A percentile compares a stretch with the other conserved stretches of the same genome.
Conservation (phyloP, 2,888 invertebrate genomes). For the Gnatocerus cornutus region DNA sequence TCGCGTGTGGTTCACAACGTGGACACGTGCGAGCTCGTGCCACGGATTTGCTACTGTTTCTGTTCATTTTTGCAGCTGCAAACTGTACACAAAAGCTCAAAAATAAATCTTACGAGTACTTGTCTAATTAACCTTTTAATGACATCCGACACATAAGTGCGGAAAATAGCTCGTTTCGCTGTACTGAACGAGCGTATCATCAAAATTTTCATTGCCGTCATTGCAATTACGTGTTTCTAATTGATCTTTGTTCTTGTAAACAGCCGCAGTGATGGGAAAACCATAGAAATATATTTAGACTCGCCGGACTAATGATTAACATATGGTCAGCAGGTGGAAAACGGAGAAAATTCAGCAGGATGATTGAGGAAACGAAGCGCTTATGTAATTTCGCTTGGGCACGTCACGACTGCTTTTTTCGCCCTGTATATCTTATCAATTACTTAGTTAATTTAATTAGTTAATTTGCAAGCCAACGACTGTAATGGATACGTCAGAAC, state of each 20-base stretch:
- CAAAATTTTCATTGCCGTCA: neutral
- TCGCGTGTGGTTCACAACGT: slow-evolving; percentile 68
- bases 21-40: slow-evolving; percentile 64
- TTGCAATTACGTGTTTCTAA: slow-evolving; percentile 3
- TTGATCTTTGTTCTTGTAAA: neutral
- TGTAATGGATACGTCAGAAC: neutral
- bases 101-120: slow-evolving; percentile 9
- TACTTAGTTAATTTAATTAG: too few species aligned
- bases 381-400: too few species aligned
- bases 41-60: slow-evolving; percentile 51
- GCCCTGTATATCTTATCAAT: too few species aligned
- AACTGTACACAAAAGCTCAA: slow-evolving; percentile 18
- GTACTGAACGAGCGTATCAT: neutral
- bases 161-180: slow-evolving; percentile 2
- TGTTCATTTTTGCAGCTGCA: slow-evolving; percentile 46
- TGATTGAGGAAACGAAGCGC: too few species aligned
- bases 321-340: slow-evolving; percentile 4
- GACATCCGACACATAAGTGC: slow-evolving; percentile 4
- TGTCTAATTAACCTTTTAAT: slow-evolving; percentile 1
- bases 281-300: neutral
- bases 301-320: neutral
- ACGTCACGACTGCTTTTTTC: too few species aligned
- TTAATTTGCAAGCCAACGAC: too few species aligned
- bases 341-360: neutral
- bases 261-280: slow-evolving; percentile 1